Evolutionary conservation across 2,888 invertebrate species (phyloP), one percentile per base, ranked within the genome.

Genomic region (Pseudococcus longispinus): DNA sequence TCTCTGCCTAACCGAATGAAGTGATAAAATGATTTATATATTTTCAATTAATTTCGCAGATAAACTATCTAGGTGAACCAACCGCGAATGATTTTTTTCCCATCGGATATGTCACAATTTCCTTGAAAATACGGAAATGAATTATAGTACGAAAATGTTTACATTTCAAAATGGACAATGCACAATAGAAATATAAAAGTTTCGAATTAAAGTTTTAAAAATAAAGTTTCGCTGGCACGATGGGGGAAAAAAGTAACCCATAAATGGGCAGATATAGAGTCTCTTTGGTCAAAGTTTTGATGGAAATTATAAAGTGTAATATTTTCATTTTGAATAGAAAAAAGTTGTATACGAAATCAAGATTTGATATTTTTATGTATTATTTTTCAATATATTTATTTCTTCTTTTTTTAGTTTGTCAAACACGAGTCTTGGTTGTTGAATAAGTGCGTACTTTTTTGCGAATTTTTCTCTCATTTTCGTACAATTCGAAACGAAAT

Each of bases 261-360:
- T 65, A 65, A 65, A 65, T 65, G 65, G 3, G 18, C 37, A 37
- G 37, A 37, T 74, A 37, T 18, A 37, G 32, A 32, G 11, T 80
- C 20, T 42, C 3, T 80, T 80, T 23, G 42, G 77, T 80, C 77
- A n/a, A 80, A 80, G 37, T 80, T 37, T 80, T 42, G 70, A 70
- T 70, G 42, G 11, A 42, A 80, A 42, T 80, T 80, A 42, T 42
- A 37, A 80, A 80, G 77, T 80, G 29, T 80, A 42, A 80, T 80
- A 80, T 80, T 80, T 80, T 80, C 77, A 42, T 80, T 80, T 80
- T 42, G 77, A 80, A 42, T 80, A 80, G 29, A 80, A 80, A 42
- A 42, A 80, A 80, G 37, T 80, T 80, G 18, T 42, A 37, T 42
- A 29, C 20, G 77, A 42, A 80, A 80, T 74, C 32, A 37, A 74